These are phyloP conservation scores for Pempheris klunzingeri DNA, from an alignment of 2,797 vertebrate species.

Conservation along the genomic window DNA sequence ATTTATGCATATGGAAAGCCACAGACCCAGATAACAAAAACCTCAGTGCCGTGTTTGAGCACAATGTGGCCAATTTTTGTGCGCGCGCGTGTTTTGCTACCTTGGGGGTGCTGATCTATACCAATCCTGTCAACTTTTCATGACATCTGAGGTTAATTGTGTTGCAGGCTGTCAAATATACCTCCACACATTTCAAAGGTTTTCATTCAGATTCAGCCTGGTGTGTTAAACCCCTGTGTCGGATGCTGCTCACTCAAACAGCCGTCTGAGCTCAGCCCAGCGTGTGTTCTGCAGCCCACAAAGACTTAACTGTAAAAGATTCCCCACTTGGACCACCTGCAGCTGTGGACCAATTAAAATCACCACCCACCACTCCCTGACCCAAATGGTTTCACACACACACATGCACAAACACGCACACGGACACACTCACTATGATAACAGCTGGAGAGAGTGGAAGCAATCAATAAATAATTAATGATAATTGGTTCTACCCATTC, in stretches of 20 bases:
- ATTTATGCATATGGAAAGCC: neutral
- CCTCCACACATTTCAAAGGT: slow-evolving; percentile 23
- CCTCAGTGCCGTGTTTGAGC: neutral
- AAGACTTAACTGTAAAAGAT: slow-evolving; percentile 38
- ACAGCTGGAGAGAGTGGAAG: slow-evolving; percentile 72
- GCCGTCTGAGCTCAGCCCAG: slow-evolving; percentile 41
- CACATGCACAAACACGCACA: slow-evolving; percentile 23
- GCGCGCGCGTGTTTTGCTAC: neutral
- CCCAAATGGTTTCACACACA: slow-evolving; percentile 34
- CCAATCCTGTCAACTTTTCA: neutral
- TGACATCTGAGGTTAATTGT: slow-evolving; percentile 6
- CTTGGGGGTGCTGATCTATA: neutral
- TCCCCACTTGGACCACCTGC: slow-evolving; percentile 61
- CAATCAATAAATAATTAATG: slow-evolving; percentile 72
- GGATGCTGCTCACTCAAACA: slow-evolving; percentile 29
- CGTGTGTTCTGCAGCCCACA: slow-evolving; percentile 24
- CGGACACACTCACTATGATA: slow-evolving; percentile 33
- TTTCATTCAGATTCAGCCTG: slow-evolving; percentile 15
- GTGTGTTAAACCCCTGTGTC: slow-evolving; percentile 33
- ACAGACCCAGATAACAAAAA: neutral
- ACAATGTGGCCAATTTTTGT: neutral
- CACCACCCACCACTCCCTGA: slow-evolving; percentile 56
- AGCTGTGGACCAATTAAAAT: slow-evolving; percentile 69
- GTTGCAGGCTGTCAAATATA: neutral
- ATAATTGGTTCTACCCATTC: slow-evolving; percentile 75